Conservation (phyloP, 2,797 vertebrate species). For the Peromyscus aztecus region DNA sequence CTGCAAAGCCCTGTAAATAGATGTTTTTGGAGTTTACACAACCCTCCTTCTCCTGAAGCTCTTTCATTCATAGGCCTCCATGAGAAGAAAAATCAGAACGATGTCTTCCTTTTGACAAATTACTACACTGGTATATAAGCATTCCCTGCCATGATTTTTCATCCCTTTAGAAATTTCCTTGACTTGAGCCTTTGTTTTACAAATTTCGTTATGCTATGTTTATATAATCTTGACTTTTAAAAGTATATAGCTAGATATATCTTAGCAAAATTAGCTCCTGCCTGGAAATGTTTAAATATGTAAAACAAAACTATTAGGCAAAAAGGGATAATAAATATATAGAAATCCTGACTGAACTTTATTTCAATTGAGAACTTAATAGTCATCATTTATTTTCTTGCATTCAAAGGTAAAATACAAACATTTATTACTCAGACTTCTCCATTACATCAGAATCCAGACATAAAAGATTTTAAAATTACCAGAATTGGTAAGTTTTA, state of each 20-base stretch:
- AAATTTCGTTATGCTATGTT: neutral
- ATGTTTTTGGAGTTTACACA: neutral
- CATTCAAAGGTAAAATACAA: constrained; percentile 31
- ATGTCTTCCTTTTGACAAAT: neutral
- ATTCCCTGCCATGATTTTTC: neutral
- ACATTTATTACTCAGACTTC: neutral
- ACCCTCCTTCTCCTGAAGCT: neutral
- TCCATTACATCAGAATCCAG: neutral
- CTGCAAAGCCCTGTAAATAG: neutral
- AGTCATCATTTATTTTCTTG: constrained; percentile 11
- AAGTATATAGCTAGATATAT: neutral
- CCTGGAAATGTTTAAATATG: constrained; percentile 44
- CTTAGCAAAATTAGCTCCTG: neutral
- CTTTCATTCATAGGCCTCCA: neutral
- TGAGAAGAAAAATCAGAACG: neutral
- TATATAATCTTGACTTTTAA: neutral
- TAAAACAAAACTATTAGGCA: constrained; percentile 8
- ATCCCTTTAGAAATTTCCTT: neutral
- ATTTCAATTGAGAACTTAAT: constrained; percentile 32
- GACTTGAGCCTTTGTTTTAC: neutral
- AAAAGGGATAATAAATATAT: neutral
- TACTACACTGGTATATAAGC: neutral
- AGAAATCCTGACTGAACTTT: neutral
- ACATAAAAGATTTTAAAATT: neutral
- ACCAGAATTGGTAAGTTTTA: neutral